Evolutionary conservation across 2,113 vertebrate genomes (phyloP), one percentile per base, ranked within the genome.

Genomic region (Pangasianodon hypophthalmus): DNA sequence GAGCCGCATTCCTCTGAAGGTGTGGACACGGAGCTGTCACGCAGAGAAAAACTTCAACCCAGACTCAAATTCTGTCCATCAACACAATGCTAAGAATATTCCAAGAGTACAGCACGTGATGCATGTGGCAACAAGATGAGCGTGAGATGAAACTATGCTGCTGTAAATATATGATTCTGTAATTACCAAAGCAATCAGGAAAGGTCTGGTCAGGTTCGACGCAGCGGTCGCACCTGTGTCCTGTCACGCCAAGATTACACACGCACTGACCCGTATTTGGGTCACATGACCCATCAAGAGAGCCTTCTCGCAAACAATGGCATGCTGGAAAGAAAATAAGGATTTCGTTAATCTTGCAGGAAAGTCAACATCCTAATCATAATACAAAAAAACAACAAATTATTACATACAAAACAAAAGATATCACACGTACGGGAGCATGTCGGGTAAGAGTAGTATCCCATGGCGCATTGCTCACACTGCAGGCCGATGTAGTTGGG

Each of bases 211-310:
- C 93, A 75, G 94, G 95, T 1, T 92, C 93, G 41, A 95, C 92
- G 88, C 97, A 98, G 29, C 93, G 95, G 95, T 98, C 96, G 75
- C 98, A 99, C 50, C 4, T 88, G 85, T 62, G 95, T 14, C 98
- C 97, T 0, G 94, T 93, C 85, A 97, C 48, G 0, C 96, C 97
- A 0, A 90, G 93, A 6, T 90, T 94, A 92, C 97, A 98, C 2
- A 94, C 83, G 19, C 97, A 98, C 93, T 97, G 97, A 37, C 98
- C 97, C 0, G 94, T 95, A 10, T 81, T 1, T 0, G 92, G 92
- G 90, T 96, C 94, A 91, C 98, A 98, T 0, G 13, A 41, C 1
- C 16, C 19, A 0, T 94, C 93, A 80, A 94, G 95, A 37, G 97
- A 97, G 84, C 97, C 97, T 0, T 93, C 90, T 0, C 54, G 69